A percentile compares a stretch with the other conserved stretches of the same genome.
Evolutionary conservation across 2,113 vertebrate genomes (phyloP).

Genomic region (Labeo rohita): DNA sequence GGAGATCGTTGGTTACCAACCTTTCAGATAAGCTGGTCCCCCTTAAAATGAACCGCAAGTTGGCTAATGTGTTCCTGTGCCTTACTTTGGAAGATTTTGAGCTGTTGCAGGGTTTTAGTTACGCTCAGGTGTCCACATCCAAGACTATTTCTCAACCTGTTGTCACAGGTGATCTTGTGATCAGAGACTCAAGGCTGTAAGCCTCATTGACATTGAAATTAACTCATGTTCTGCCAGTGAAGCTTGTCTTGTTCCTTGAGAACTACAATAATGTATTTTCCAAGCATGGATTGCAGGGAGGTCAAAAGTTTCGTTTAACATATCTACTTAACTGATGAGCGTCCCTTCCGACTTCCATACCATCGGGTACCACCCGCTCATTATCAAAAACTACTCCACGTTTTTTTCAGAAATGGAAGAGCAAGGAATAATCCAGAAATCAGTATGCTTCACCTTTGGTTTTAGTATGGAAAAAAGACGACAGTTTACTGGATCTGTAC

Average conservation of each 20-base stretch:
- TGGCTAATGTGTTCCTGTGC: background rate
- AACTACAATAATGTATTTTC: no score
- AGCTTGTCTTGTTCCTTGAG: slow-evolving; percentile 7
- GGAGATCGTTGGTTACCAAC: background rate
- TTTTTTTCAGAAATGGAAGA: background rate
- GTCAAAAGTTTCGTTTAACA: background rate
- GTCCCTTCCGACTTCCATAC: background rate
- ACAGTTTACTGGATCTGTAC: no score
- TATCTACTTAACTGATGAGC: background rate
- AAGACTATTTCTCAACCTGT: background rate
- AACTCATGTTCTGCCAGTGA: no score
- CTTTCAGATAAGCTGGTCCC: background rate
- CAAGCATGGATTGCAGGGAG: slow-evolving; percentile 43
- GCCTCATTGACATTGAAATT: background rate
- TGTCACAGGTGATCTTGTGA: background rate
- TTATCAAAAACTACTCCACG: background rate
- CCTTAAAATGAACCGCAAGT: background rate
- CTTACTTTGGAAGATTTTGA: background rate
- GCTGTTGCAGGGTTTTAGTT: background rate
- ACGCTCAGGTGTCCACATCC: background rate
- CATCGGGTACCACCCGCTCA: background rate
- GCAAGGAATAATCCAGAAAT: no score
- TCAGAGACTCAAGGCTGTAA: background rate
- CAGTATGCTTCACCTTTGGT: no score
- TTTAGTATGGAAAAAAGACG: no score